Evolutionary conservation across 1,140 invertebrate genomes (phyloP).

Genomic region (Drosophila fuyamai): DNA sequence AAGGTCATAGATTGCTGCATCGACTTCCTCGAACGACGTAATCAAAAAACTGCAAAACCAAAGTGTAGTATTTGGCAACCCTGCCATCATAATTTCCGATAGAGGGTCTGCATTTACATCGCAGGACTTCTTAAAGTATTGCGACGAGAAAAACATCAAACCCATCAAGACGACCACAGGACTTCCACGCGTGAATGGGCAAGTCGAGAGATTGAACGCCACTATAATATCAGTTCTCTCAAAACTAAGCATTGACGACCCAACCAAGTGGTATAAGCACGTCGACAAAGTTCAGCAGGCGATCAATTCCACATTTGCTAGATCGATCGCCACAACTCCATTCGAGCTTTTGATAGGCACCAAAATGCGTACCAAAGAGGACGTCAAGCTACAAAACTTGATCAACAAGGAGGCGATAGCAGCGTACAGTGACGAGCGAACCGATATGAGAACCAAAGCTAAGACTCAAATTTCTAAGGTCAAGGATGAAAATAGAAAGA

Average conservation of each 20-base stretch:
- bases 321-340: too few species aligned
- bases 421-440: too few species aligned
- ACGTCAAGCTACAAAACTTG: too few species aligned
- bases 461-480: background rate
- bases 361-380: too few species aligned
- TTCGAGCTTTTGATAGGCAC: too few species aligned
- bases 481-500: too few species aligned
- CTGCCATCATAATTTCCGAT: background rate
- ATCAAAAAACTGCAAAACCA: background rate
- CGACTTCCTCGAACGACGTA: background rate
- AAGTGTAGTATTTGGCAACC: background rate
- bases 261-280: background rate
- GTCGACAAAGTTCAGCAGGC: slow-evolving; percentile 4
- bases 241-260: background rate
- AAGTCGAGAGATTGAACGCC: background rate
- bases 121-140: background rate
- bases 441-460: too few species aligned
- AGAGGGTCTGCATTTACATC: background rate
- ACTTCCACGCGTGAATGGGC: background rate
- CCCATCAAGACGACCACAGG: background rate
- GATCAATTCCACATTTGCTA: too few species aligned
- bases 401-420: too few species aligned
- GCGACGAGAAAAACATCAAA: background rate
- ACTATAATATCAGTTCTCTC: slow-evolving; percentile 1
- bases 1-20: background rate